Percentiles rank a stretch among this genome's conserved stretches.
Conservation (phyloP, 2,888 invertebrate genomes). For the Plemyria rubiginata region DNA sequence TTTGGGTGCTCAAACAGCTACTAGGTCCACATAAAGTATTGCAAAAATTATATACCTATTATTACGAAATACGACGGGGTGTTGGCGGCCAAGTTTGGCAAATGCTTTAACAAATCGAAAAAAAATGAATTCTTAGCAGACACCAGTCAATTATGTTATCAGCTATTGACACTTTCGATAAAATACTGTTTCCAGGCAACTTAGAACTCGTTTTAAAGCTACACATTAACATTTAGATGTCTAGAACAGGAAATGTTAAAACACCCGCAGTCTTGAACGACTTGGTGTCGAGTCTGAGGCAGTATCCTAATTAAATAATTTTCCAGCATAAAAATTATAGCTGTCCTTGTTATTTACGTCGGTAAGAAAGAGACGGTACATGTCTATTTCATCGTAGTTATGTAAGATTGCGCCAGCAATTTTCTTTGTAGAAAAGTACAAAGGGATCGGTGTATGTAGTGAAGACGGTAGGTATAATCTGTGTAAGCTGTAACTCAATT, state of each 20-base stretch:
- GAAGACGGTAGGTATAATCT: slow-evolving; percentile 10
- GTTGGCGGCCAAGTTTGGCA: not conserved
- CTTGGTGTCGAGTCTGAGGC: too few relatives aligned
- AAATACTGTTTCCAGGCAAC: slow-evolving; percentile 20
- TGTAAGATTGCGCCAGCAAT: not conserved
- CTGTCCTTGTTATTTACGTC: too few relatives aligned
- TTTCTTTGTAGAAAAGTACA: slow-evolving; percentile 23
- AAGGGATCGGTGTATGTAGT: slow-evolving; percentile 10
- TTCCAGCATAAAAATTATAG: too few relatives aligned
- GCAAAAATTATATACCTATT: too few relatives aligned
- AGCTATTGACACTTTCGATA: slow-evolving; percentile 29
- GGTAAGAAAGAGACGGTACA: not conserved
- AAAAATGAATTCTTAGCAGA: slow-evolving; percentile 34
- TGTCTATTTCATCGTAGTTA: not conserved
- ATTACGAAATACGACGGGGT: not conserved
- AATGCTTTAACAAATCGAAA: not conserved
- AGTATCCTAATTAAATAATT: too few relatives aligned
- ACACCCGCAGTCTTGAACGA: not conserved
- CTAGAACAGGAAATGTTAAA: not conserved
- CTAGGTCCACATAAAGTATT: too few relatives aligned
- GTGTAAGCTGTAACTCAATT: slow-evolving; percentile 32
- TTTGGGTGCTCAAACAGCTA: too few relatives aligned
- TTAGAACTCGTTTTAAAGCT: slow-evolving; percentile 20
- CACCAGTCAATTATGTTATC: slow-evolving; percentile 31
- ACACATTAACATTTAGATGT: slow-evolving; percentile 19